Evolutionary conservation across 2,797 vertebrate species (phyloP).

Genomic region (Melanogrammus aeglefinus): DNA sequence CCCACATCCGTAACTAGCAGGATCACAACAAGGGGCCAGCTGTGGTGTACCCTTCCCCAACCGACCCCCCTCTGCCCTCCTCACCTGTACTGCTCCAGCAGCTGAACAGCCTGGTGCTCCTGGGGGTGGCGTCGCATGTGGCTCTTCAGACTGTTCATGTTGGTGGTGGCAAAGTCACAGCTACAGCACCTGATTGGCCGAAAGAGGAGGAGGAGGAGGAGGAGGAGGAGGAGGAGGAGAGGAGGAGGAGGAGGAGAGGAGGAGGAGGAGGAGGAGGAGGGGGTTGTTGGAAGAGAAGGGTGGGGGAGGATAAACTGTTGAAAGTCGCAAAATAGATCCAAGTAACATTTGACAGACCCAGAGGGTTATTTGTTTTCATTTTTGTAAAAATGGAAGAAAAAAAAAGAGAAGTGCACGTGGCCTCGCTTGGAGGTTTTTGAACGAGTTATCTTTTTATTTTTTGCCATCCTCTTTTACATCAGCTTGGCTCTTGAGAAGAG

Average conservation of each 20-base stretch:
- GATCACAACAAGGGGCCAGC: no score
- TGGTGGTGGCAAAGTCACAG: conserved; percentile 87
- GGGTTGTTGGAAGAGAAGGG: neutral
- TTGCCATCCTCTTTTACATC: neutral
- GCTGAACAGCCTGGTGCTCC: conserved; percentile 85
- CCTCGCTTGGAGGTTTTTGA: no score
- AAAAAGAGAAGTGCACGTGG: neutral
- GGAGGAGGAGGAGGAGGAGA: no score
- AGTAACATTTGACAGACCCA: neutral
- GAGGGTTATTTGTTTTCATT: neutral
- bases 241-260: neutral
- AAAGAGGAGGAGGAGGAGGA: neutral
- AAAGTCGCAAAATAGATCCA: neutral
- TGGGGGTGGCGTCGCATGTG: conserved; percentile 86
- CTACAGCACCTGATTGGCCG: conserved; percentile 73
- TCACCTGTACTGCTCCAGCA: conserved; percentile 87
- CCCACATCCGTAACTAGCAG: neutral
- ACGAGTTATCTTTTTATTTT: neutral
- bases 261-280: neutral
- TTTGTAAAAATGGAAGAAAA: neutral
- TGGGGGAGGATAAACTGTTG: neutral
- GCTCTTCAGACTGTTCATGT: conserved; percentile 88
- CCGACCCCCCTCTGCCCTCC: neutral
- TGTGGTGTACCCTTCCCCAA: no score
- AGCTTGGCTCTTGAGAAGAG: neutral